A percentile compares a stretch with the other conserved stretches of the same genome.
Evolutionary conservation across 2,113 vertebrate species (phyloP).

Genomic region (Sinocyclocheilus grahami): DNA sequence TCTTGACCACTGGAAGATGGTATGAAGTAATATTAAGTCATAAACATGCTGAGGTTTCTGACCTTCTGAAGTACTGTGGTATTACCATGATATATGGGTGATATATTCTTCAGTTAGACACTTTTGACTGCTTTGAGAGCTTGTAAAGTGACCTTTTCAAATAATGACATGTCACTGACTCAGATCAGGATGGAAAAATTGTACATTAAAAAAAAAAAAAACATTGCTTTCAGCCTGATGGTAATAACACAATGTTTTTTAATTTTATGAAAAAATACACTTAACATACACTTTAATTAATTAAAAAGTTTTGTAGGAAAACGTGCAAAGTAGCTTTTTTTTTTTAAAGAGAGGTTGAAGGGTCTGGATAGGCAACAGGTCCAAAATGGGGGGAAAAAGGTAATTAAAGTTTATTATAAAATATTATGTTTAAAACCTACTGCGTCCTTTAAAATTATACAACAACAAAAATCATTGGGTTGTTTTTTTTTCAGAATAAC

Average conservation of each 20-base stretch:
- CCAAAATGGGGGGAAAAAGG: background rate
- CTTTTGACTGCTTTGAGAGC: background rate
- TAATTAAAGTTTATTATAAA: background rate
- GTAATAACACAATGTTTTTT: background rate
- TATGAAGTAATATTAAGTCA: background rate
- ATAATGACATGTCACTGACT: too few relatives aligned
- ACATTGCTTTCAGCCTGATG: background rate
- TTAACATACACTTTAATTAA: background rate
- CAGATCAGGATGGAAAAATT: background rate
- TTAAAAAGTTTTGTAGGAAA: background rate
- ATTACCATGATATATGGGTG: background rate
- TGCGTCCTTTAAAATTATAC: background rate
- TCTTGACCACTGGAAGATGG: background rate
- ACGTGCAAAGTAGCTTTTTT: background rate
- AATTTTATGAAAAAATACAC: background rate
- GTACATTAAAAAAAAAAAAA: background rate
- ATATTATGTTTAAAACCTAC: background rate
- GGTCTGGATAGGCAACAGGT: background rate
- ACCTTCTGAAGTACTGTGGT: background rate
- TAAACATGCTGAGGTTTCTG: background rate
- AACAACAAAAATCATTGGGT: background rate
- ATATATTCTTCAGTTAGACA: background rate
- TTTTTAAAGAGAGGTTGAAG: background rate
- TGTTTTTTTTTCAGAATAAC: background rate
- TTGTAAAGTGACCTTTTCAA: background rate